Evolutionary conservation across 2,797 vertebrate species (phyloP).

Genomic region (Mergus octosetaceus): DNA sequence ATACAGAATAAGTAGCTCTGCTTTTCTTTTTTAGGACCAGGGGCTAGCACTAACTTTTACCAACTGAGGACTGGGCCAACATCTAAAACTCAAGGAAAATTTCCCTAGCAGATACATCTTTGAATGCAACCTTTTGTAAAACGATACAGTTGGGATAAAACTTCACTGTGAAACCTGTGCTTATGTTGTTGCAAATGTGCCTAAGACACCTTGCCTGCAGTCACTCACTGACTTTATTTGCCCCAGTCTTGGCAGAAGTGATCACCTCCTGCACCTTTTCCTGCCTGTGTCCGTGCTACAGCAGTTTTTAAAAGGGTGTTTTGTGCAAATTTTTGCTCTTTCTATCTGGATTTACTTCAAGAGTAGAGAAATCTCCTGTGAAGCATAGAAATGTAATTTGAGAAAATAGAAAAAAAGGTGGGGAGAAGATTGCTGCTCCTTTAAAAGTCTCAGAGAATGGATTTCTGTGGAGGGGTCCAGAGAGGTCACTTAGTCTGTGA

Average conservation of each 20-base stretch:
- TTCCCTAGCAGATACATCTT: not conserved
- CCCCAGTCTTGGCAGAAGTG: not conserved
- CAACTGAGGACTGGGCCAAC: not conserved
- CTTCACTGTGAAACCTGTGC: not conserved
- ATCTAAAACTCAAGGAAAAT: not conserved
- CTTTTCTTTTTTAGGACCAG: not conserved
- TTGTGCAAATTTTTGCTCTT: not conserved
- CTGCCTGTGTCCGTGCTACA: not conserved
- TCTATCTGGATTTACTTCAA: not conserved
- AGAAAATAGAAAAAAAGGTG: not conserved
- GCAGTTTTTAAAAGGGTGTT: not conserved
- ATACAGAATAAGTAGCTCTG: not conserved
- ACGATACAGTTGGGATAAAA: not conserved
- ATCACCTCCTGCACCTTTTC: not conserved
- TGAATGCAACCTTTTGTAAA: not conserved
- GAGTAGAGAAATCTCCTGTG: not conserved
- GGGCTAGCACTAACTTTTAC: not conserved
- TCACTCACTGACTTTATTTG: rapidly evolving
- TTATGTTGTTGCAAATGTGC: not conserved
- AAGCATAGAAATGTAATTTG: not conserved
- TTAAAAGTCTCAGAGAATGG: not conserved
- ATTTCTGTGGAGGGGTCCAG: not conserved
- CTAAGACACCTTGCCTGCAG: not conserved
- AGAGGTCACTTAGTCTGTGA: not conserved
- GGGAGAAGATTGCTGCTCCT: not conserved